Conservation (phyloP, 2,797 vertebrate species). For the Sebastes vulpes region DNA sequence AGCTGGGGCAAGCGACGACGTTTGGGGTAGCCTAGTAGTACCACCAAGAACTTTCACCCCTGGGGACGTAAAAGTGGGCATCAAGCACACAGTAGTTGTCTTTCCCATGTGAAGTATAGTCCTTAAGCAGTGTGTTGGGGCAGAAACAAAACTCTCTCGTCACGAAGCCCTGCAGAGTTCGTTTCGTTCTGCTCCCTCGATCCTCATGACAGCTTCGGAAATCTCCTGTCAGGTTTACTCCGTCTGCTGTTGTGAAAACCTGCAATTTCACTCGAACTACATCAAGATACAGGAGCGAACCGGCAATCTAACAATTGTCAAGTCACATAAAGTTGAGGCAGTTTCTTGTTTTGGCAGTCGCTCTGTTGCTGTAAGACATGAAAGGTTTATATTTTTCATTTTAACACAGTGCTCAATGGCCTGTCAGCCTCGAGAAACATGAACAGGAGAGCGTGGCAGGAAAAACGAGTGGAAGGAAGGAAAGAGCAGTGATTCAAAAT, state of each 20-base stretch:
- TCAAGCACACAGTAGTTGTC: not conserved
- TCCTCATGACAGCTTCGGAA: constrained; percentile 37
- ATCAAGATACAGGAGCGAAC: constrained; percentile 38
- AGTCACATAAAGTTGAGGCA: constrained; percentile 24
- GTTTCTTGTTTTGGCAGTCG: not conserved
- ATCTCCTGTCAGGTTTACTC: constrained; percentile 42
- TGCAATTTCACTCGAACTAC: constrained; percentile 40
- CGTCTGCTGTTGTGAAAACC: constrained; percentile 40
- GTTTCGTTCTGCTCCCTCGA: constrained; percentile 11
- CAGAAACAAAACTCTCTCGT: not conserved
- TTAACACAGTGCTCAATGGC: not conserved
- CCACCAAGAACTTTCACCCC: too few relatives aligned
- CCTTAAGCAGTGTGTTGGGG: not conserved
- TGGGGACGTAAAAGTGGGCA: not conserved
- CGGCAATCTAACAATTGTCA: constrained; percentile 48
- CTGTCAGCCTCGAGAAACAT: not conserved
- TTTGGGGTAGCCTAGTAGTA: too few relatives aligned
- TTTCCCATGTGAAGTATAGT: not conserved
- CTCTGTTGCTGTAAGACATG: not conserved
- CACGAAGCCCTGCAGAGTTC: not conserved
- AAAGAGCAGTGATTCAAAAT: constrained; percentile 3
- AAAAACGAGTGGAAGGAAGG: not conserved
- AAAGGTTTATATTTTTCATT: constrained; percentile 30
- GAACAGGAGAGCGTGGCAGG: not conserved
- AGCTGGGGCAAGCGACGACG: too few relatives aligned